Base-by-base conservation (phyloP, 2,797 vertebrate species). In the Coccyzus lansbergi region DNA sequence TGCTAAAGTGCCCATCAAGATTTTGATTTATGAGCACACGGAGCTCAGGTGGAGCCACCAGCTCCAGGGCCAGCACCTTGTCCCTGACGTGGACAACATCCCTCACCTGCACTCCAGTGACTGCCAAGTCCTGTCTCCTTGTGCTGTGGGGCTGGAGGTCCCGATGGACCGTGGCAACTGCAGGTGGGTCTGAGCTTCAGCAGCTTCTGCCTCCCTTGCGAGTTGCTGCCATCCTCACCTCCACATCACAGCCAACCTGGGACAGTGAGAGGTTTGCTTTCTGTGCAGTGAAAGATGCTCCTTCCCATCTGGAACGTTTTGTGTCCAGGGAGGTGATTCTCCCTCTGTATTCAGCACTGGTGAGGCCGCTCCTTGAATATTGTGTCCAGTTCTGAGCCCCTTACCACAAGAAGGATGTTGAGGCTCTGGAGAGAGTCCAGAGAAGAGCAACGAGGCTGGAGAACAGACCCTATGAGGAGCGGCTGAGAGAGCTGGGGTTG, bases 1-100 rank as follows among this genome's bases (percentile, higher is more conserved):
- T 71, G 89, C 92, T 87, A 44, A 96, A 96, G 94, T 94, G 96
- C 86, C 92, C 71, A 29, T 51, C 59, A 63, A 49, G 48, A 72
- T 82, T 92, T 91, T 96, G 89, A 95, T 96, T 95, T 91, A 83
- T 10, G 53, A 90, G 60, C 68, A 22, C 1, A 1, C 72, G 14
- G 51, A 81, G 79, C 85, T 88, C 88, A 76, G 38, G 79, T 79
- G 90, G 87, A 87, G 49, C 71, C 65, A 19, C 3, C 58, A 36
- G 7, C 44, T 17, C 49, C 65, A 31, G 42, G 34, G 4, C 33
- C 60, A 77, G 68, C 38, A 44, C 15, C 42, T 44, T 15, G 26
- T 59, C 80, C 74, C 59, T 38, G 36, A 1, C 38, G 3, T 10
- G 14, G 70, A 22, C 36, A 48, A 28, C 51, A 4, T 34, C 69